Base-by-base conservation (phyloP, 2,113 vertebrate genomes). In the Progne subis region DNA sequence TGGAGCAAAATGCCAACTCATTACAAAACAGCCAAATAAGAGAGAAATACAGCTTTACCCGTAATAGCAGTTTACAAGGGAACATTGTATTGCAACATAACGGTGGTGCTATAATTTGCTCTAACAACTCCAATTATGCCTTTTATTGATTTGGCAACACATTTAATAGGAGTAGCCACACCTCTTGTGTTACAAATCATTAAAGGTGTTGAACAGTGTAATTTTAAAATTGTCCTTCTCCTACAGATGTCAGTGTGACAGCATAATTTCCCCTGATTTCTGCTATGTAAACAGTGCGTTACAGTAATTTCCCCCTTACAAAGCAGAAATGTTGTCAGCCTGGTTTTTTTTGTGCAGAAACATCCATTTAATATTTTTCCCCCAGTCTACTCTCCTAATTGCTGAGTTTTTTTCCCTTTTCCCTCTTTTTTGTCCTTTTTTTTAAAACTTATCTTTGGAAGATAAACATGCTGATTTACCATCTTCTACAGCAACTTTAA, bases 81-180 rank as follows among this genome's bases (percentile, higher is more conserved):
- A 99, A 99, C 98, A 99, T 98, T 99, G 99, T 99, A 98, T 98
- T 98, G 98, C 98, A 98, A 99, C 99, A 99, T 99, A 99, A 99
- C 99, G 98, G 99, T 98, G 98, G 98, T 97, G 98, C 99, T 99
- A 99, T 99, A 99, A 99, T 99, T 99, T 99, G 98, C 98, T 99
- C 99, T 99, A 99, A 99, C 99, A 99, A 99, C 99, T 99, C 99
- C 98, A 99, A 99, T 99, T 99, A 99, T 99, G 98, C 98, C 98
- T 99, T 98, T 98, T 99, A 99, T 99, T 99, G 99, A 99, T 99
- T 99, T 99, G 98, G 98, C 98, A 98, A 98, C 99, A 99, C 98
- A 98, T 99, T 99, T 99, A 99, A 99, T 99, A 99, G 98, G 98
- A 98, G 98, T 98, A 98, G 98, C 98, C 99, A 99, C 99, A 98